Conservation (phyloP, 2,888 invertebrate species). For the Sepioteuthis lessoniana region DNA sequence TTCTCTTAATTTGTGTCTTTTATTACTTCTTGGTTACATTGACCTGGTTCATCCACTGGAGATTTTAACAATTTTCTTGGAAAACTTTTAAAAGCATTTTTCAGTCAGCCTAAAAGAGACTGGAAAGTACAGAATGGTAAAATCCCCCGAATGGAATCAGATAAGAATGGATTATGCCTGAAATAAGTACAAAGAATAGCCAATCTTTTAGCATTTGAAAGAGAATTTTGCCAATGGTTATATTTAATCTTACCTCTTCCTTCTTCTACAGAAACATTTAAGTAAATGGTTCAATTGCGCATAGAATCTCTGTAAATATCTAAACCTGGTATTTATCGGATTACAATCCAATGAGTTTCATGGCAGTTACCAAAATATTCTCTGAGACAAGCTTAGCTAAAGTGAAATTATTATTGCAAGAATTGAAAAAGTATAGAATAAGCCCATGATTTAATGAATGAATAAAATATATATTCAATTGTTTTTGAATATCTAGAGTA, state of each 20-base stretch:
- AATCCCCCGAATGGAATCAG: not conserved
- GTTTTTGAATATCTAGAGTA: not conserved
- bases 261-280: not conserved
- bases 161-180: constrained; percentile 16
- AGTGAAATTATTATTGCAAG: not conserved
- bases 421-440: not conserved
- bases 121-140: not conserved
- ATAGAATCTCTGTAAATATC: not conserved
- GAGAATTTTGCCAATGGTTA: not conserved
- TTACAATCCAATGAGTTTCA: not conserved
- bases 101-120: no score
- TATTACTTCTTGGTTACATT: no score
- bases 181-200: not conserved
- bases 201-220: not conserved
- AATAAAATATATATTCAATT: not conserved
- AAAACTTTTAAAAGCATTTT: no score
- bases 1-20: no score
- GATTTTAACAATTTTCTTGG: no score
- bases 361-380: constrained; percentile 21
- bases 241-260: not conserved
- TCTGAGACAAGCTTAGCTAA: not conserved
- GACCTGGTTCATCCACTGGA: no score
- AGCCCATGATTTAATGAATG: not conserved
- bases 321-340: not conserved
- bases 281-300: not conserved